Percentiles rank a stretch among this genome's conserved stretches.
Conservation (phyloP, 2,797 vertebrate species). For the Cossypha dichroa region DNA sequence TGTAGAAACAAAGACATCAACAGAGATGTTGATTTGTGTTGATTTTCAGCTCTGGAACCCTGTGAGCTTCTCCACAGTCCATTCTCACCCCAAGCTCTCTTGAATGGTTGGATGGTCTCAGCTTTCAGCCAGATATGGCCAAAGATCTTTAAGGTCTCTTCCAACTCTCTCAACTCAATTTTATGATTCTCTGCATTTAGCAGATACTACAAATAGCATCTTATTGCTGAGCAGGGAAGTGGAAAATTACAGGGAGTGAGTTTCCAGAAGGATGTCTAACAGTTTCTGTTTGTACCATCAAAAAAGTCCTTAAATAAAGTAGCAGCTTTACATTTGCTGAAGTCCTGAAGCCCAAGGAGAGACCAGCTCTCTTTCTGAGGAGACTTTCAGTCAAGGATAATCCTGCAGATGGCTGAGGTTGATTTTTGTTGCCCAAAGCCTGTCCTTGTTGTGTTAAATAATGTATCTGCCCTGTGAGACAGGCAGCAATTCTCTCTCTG, state of each 20-base stretch:
- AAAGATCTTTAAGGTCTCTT: background rate
- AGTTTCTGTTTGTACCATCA: background rate
- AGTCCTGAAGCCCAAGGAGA: background rate
- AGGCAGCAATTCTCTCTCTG: background rate
- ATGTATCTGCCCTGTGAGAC: background rate
- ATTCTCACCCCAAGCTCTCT: background rate
- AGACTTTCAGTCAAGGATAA: constrained; percentile 24
- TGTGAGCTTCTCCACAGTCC: background rate
- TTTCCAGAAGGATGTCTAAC: background rate
- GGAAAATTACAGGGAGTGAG: background rate
- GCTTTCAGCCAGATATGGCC: background rate
- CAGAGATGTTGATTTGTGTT: background rate
- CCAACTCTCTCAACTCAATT: background rate
- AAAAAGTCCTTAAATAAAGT: background rate
- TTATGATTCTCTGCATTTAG: background rate
- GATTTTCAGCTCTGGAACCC: background rate
- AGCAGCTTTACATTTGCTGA: background rate
- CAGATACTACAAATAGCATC: background rate
- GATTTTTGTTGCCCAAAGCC: constrained; percentile 4
- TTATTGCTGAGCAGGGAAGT: background rate
- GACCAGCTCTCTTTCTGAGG: background rate
- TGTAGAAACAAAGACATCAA: background rate
- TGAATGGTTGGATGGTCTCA: background rate
- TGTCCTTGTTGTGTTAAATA: constrained; percentile 31
- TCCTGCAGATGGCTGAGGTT: background rate